Conservation (phyloP, 2,888 invertebrate genomes). For the Euphydryas editha region DNA sequence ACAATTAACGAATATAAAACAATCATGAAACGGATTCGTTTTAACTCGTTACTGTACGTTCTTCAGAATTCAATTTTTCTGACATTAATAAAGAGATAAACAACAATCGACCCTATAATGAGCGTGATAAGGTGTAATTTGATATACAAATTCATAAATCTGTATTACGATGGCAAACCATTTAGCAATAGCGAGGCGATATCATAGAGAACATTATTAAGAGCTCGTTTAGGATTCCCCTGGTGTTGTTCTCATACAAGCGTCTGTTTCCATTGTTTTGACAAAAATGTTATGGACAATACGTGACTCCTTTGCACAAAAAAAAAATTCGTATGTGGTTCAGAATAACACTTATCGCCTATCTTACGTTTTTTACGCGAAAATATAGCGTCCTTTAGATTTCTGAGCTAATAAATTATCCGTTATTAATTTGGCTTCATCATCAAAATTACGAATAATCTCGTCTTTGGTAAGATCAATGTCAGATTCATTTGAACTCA, state of each 20-base stretch:
- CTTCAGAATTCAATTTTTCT: constrained; percentile 67
- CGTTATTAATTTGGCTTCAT: no score
- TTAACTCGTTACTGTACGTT: constrained; percentile 59
- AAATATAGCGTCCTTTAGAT: no score
- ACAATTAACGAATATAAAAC: constrained; percentile 38
- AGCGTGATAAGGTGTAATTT: constrained; percentile 26
- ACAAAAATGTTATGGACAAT: not conserved
- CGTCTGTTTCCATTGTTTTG: constrained; percentile 35
- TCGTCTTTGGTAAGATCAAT: no score
- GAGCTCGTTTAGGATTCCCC: constrained; percentile 78
- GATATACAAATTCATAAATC: constrained; percentile 45
- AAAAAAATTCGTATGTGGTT: no score
- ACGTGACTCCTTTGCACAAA: not conserved
- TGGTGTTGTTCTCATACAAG: constrained; percentile 58
- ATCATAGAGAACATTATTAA: constrained; percentile 76
- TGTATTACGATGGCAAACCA: constrained; percentile 60
- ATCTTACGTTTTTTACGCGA: no score
- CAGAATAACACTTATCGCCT: no score
- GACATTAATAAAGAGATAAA: constrained; percentile 38
- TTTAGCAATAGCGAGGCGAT: constrained; percentile 63
- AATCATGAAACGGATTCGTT: constrained; percentile 64
- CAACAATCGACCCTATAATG: constrained; percentile 10
- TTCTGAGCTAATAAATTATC: no score
- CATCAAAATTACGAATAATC: no score
- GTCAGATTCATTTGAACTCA: no score